These are phyloP conservation scores for Gallinago media DNA, from an alignment of 2,113 vertebrate genomes.

Conservation along the genomic window DNA sequence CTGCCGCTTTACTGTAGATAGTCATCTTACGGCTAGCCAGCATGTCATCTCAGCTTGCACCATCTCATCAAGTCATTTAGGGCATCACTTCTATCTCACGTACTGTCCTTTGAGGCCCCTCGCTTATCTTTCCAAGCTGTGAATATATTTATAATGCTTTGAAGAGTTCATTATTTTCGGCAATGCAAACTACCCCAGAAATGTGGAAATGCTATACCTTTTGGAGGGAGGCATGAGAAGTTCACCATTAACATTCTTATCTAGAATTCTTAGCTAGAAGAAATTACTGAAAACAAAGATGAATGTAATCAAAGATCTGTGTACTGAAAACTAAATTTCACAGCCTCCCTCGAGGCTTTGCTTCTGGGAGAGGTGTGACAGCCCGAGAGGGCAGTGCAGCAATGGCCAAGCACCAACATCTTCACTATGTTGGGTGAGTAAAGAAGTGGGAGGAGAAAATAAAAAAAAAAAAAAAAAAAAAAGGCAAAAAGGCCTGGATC, in stretches of 20 bases:
- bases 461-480: slow-evolving; percentile 33
- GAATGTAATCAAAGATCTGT: background rate
- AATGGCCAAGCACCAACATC: background rate
- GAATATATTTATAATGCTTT: slow-evolving; percentile 61
- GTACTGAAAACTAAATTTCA: background rate
- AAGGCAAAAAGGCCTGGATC: background rate
- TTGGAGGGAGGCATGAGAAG: slow-evolving; percentile 21
- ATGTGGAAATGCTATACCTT: slow-evolving; percentile 8
- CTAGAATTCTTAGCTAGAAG: background rate
- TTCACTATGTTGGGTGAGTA: background rate
- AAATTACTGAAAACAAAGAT: background rate
- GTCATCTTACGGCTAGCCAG: slow-evolving; percentile 33
- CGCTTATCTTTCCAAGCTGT: slow-evolving; percentile 55
- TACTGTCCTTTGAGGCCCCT: background rate
- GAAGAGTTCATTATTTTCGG: slow-evolving; percentile 44
- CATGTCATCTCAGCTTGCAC: slow-evolving; percentile 27
- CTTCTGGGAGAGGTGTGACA: background rate
- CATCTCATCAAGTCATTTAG: slow-evolving; percentile 47
- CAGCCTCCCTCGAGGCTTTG: background rate
- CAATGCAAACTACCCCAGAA: slow-evolving; percentile 47
- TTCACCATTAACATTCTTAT: background rate
- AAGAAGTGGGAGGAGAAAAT: background rate
- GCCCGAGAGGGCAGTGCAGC: background rate
- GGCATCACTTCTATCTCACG: slow-evolving; percentile 33
- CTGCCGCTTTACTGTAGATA: slow-evolving; percentile 5